Evolutionary conservation across 2,888 invertebrate species (phyloP).

Genomic region (Apocheima hispidaria): DNA sequence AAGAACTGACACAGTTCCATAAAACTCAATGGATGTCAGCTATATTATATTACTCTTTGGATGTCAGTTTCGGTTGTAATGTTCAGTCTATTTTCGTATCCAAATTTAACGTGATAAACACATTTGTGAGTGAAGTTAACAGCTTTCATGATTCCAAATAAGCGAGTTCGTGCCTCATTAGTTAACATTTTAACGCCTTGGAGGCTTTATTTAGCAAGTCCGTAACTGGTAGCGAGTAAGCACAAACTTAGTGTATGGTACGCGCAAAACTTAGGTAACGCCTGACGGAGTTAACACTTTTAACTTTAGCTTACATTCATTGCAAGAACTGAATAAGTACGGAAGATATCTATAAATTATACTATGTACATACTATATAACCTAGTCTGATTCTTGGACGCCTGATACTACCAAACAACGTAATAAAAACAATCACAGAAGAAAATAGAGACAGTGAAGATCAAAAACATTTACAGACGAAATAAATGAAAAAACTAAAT

Average conservation of each 20-base stretch:
- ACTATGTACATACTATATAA: too few species aligned
- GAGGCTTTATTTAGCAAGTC: slow-evolving; percentile 23
- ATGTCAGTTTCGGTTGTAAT: neutral
- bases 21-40: slow-evolving; percentile 1
- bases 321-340: too few species aligned
- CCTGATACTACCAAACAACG: too few species aligned
- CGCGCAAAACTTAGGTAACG: neutral
- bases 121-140: slow-evolving; percentile 5
- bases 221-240: slow-evolving; percentile 1
- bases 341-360: too few species aligned
- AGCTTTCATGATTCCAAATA: slow-evolving; percentile 10
- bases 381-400: too few species aligned
- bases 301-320: too few species aligned
- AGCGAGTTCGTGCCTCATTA: slow-evolving; percentile 12
- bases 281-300: slow-evolving; percentile 1
- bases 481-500: too few species aligned
- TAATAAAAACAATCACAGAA: too few species aligned
- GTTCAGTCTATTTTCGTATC: neutral
- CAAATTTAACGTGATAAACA: slow-evolving; percentile 6
- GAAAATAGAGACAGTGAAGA: too few species aligned
- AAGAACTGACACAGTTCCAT: neutral
- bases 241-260: neutral
- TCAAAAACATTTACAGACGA: too few species aligned
- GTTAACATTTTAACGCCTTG: slow-evolving; percentile 22
- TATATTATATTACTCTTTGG: neutral